Conservation (phyloP, 2,113 vertebrate species). For the Nanorana parkeri region DNA sequence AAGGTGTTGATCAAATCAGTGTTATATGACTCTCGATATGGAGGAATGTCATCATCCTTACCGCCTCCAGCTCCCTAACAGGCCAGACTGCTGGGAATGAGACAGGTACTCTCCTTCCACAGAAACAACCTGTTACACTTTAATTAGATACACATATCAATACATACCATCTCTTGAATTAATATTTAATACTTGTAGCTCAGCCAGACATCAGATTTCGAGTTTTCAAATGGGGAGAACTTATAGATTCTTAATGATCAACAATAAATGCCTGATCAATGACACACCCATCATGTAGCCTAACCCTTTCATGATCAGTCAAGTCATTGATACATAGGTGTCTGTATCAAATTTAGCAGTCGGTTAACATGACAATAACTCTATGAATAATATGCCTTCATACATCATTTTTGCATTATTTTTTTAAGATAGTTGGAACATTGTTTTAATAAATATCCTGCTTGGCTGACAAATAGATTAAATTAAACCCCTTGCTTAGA, state of each 20-base stretch:
- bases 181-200: conserved; percentile 10
- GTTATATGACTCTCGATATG: conserved; percentile 29
- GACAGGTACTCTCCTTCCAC: not conserved
- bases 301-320: too few relatives aligned
- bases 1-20: conserved; percentile 45
- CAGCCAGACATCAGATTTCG: not conserved
- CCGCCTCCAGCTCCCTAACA: conserved; percentile 7
- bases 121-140: not conserved
- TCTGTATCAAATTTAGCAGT: too few relatives aligned
- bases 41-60: conserved; percentile 6
- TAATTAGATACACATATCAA: not conserved
- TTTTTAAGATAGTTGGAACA: too few relatives aligned
- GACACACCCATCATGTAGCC: not conserved
- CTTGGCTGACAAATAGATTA: too few relatives aligned
- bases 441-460: too few relatives aligned
- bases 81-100: not conserved
- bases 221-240: not conserved
- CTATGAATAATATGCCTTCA: too few relatives aligned
- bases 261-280: not conserved
- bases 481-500: too few relatives aligned
- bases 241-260: not conserved
- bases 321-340: too few relatives aligned
- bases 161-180: not conserved
- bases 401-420: too few relatives aligned
- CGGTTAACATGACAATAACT: too few relatives aligned